Base-by-base conservation (phyloP, 2,113 vertebrate genomes). In the Gymnarchus niloticus region DNA sequence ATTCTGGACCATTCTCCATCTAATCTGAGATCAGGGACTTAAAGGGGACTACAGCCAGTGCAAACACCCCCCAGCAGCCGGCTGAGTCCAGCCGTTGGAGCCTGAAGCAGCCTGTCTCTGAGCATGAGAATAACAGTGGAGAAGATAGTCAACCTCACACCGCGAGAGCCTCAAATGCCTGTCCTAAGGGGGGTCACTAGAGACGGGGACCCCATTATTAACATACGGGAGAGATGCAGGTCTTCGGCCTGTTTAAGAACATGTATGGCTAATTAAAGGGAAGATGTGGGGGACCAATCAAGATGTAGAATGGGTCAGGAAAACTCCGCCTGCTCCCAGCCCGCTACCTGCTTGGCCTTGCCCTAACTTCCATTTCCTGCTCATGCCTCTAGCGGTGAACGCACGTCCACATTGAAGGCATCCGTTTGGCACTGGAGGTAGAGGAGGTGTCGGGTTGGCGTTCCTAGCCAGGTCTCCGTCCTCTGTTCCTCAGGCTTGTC, bases 11-110 rank as follows among this genome's bases (percentile, higher is more conserved):
- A 95, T 96, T 96, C 95, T 95, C 95, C 93, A 92, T 93, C 93
- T 96, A 95, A 96, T 95, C 95, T 96, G 95, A 95, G 95, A 95
- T 96, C 84, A 33, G 89, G 92, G 94, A 88, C 94, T 95, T 93
- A 93, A 94, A 17, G 91, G 93, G 94, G 93, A 96, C 96, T 94
- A 93, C 92, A 89, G 92, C 94, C 94, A 96, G 94, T 95, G 95
- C 95, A 96, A 96, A 96, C 95, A 97, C 89, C 87, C 92, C 61
- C 44, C 86, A 76, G 33, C 46, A 69, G 80, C n/a, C n/a, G 14
- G 48, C 41, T 7, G 59, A 51, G 61, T 49, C 28, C 56, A 10
- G 2, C 51, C 37, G 23, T 23, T 25, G 87, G 89, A 87, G 89
- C 87, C 95, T 92, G 90, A 92, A 93, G 91, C 92, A 92, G 94